Base-by-base conservation (phyloP, 1,140 invertebrate species). In the Nasonia longicornis region DNA sequence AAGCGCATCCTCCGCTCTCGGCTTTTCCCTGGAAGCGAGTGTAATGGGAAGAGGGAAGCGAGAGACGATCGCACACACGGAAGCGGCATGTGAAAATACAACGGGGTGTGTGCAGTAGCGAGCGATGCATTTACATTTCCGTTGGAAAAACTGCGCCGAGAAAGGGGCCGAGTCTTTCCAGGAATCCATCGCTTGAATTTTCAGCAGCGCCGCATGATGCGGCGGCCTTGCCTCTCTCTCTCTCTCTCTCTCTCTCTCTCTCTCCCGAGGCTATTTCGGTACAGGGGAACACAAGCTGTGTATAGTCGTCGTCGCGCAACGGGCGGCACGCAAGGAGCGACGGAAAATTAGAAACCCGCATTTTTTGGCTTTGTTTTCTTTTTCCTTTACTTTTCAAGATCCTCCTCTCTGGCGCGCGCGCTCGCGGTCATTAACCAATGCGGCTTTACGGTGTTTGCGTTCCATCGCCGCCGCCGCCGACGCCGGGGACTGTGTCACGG, bases 401-500 rank as follows among this genome's bases (percentile, higher is more conserved):
- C 29, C 48, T 20, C 73, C 81, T 80, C 31, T 26, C 26, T 0
- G 31, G 31, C 31, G 31, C 26, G 26, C 26, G 26, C 26, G 26
- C 1, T 26, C 26, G 26, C 77, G 83, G 84, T 84, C 83, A 84
- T 84, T 86, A 78, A 84, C 80, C 81, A 77, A 82, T 79, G 77
- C 69, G 63, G 64, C 74, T 84, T 80, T 84, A 78, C 74, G 67
- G 78, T 77, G 78, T 82, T 82, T 79, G 71, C 78, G 73, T 72
- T 77, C 82, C 82, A 74, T 42, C 77, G 42, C 77, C 70, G 80
- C 78, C 70, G 80, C 82, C 82, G 69, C 26, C 77, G 42, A 76
- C 70, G 80, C 78, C 70, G 80, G 75, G 70, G 84, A 86, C 84
- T 85, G 85, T 85, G 86, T 86, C 85, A 86, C 84, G 86, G 85